A percentile compares a stretch with the other conserved stretches of the same genome.
phyloP scores from a whole-genome alignment of 2,113 vertebrate genomes.

The Corythaixoides concolor region DNA sequence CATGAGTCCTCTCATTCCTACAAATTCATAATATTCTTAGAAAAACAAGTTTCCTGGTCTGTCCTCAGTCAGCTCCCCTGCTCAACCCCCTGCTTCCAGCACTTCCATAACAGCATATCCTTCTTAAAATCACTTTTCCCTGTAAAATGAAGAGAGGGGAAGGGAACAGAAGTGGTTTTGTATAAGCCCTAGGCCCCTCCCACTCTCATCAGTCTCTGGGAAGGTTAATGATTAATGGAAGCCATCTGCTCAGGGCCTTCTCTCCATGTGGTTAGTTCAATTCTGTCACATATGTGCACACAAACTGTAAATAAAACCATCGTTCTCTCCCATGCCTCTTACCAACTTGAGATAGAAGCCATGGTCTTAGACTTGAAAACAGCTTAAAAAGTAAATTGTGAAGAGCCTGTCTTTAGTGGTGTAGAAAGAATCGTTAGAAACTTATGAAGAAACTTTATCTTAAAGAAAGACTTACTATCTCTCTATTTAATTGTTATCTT shows the following conservation, averaged over 20 bases:
- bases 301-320: not conserved
- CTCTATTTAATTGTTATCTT: not conserved
- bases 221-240: conserved; percentile 21
- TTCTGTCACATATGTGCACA: not conserved
- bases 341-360: not conserved
- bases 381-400: not conserved
- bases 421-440: not conserved
- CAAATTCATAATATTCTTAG: not conserved
- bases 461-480: not conserved
- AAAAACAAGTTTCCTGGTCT: not conserved
- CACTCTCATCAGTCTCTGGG: not conserved
- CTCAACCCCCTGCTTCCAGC: not conserved
- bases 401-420: not conserved
- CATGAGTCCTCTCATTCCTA: not conserved
- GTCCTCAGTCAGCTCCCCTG: not conserved
- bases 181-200: not conserved
- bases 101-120: not conserved
- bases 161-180: not conserved
- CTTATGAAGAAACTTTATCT: not conserved
- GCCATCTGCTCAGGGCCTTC: not conserved
- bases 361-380: not conserved
- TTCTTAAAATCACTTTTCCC: not conserved
- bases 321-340: not conserved
- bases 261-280: not conserved
- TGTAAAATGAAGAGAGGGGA: not conserved